Evolutionary conservation across 2,888 invertebrate species (phyloP), one percentile per base, ranked within the genome.

Genomic region (Ommatoiulus sabulosus): DNA sequence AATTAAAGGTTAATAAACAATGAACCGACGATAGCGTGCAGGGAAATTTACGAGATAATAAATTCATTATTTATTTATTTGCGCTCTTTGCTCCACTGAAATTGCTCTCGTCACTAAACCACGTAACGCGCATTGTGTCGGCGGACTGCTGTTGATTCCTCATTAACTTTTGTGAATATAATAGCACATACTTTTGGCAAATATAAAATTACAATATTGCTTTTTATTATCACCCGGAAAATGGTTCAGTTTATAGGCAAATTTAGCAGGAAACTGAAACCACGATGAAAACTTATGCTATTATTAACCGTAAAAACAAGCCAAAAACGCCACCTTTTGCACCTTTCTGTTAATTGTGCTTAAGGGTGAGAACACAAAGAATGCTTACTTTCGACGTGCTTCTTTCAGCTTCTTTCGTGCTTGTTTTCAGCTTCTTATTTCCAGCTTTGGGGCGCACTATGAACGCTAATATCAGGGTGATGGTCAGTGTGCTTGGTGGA

Each of bases 1-100:
- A 63, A 63, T 63, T n/a, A 63, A 63, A n/a, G 63, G 63, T 63
- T 63, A 63, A 63, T n/a, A 63, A 63, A 63, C 63, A 63, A 63
- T 17, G 63, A 63, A 63, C 63, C 63, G n/a, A 20, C 63, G 63
- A 63, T 63, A 63, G 63, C 63, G 63, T 63, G 63, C 63, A 63
- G 63, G n/a, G 63, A 63, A 63, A 63, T 63, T 63, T 63, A 63
- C 63, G n/a, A 63, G 63, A 63, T 63, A 63, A 63, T 63, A 63
- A 63, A 63, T 63, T 63, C 63, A 63, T 63, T 63, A 63, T 63
- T 63, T n/a, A 63, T 63, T 63, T 63, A 63, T 63, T 63, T 63
- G 17, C 17, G 63, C 63, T 20, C 63, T 63, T 63, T 63, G 17
- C 63, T 63, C n/a, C n/a, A n/a, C 63, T 63, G 63, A 63, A 63